Evolutionary conservation across 2,797 vertebrate genomes (phyloP), one percentile per base, ranked within the genome.

Genomic region (Coilia nasus): DNA sequence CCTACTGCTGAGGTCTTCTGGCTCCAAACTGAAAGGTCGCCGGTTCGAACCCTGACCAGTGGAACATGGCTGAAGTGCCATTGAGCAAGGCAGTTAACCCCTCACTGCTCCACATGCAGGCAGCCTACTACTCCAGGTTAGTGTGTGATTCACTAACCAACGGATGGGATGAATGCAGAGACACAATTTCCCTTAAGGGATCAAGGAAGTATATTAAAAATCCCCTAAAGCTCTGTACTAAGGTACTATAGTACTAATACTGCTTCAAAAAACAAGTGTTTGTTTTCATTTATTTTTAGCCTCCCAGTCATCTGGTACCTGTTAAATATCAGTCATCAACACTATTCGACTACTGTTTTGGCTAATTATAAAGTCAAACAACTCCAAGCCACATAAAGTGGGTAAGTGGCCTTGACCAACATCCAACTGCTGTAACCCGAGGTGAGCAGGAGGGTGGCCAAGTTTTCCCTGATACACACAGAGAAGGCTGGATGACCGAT

Each of bases 321-420:
- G 25, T 31, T 31, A 31, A 75, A 41, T 28, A 31, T 67, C 62
- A 67, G 3, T n/a, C 15, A 28, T 25, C 62, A 67, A 67, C 28
- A 75, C 31, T 35, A 75, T 17, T 3, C 28, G 5, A 71, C 25
- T 71, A 71, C 14, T 71, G 10, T 25, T 14, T 12, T 31, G 25
- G 64, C 64, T 71, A 71, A n/a, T 71, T 71, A 31, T 31, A 31
- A 15, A 71, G 25, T 67, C n/a, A 64, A 64, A 41, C 31, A 75
- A 15, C 25, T 75, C 28, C 31, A 31, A 75, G 23, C 12, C 62
- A 64, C 17, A 59, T 6, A 59, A 21, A 64, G 67, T 75, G 31
- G 6, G 67, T 31, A 75, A 75, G 31, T 31, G 15, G 14, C 28
- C 67, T 75, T 75, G 28, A 28, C 67, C 31, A 75, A 5, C 28